These are phyloP conservation scores for Autographa gamma DNA, from an alignment of 2,888 invertebrate genomes.

Conservation along the genomic window DNA sequence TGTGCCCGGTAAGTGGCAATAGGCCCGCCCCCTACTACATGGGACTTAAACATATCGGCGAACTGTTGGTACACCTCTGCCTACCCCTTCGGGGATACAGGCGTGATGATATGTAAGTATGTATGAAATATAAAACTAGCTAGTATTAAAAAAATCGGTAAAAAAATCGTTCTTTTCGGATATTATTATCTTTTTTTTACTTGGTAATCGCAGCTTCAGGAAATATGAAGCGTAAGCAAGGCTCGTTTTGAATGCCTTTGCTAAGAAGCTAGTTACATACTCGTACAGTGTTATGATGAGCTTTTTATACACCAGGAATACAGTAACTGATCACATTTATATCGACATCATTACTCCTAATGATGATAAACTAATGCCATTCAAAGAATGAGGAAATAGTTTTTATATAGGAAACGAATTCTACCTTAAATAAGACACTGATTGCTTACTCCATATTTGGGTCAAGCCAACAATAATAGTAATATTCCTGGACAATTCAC, in stretches of 20 bases:
- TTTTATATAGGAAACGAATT: slow-evolving; percentile 36
- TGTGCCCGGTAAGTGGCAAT: no score
- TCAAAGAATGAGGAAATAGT: slow-evolving; percentile 31
- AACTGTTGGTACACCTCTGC: no score
- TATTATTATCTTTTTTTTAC: neutral
- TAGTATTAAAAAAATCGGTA: neutral
- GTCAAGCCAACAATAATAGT: neutral
- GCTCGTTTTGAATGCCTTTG: neutral
- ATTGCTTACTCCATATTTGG: slow-evolving; percentile 40
- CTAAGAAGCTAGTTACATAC: neutral
- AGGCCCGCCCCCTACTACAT: no score
- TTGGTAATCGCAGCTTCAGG: neutral
- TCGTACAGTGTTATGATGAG: neutral
- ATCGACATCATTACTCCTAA: neutral
- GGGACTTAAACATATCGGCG: no score
- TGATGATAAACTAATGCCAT: slow-evolving; percentile 2
- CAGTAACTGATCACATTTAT: neutral
- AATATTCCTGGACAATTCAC: no score
- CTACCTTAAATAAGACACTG: neutral
- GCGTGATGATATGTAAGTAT: no score
- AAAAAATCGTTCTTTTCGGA: no score
- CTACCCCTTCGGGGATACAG: no score
- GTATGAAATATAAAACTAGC: neutral
- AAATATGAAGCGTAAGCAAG: neutral
- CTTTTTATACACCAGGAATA: neutral